phyloP scores from a whole-genome alignment of 2,888 invertebrate genomes.

The Bugulina stolonifera region DNA sequence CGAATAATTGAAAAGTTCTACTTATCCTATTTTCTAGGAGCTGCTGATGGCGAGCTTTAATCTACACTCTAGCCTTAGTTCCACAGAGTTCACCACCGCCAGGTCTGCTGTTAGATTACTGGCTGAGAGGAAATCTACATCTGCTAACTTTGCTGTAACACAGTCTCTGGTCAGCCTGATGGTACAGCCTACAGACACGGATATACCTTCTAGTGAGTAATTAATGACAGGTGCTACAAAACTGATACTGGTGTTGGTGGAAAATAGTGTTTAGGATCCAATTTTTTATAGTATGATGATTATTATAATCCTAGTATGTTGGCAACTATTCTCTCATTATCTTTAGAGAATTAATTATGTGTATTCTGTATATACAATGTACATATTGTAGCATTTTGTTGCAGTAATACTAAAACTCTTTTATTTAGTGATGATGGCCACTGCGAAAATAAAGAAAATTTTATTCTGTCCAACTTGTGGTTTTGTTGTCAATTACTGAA shows the following conservation, averaged over 20 bases:
- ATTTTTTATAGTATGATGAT: neutral
- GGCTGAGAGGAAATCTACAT: conserved; percentile 35
- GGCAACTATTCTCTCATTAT: neutral
- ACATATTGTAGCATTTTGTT: too few species aligned
- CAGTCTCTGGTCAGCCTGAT: conserved; percentile 61
- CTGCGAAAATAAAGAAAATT: too few species aligned
- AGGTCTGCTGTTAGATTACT: too few species aligned
- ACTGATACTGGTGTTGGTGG: too few species aligned
- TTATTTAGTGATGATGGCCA: too few species aligned
- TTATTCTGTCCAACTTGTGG: too few species aligned
- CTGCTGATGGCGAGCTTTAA: conserved; percentile 15
- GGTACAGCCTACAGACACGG: conserved; percentile 34
- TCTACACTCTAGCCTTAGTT: neutral
- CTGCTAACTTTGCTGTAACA: conserved; percentile 58
- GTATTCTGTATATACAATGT: too few species aligned
- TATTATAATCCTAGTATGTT: neutral
- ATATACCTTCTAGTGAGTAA: neutral
- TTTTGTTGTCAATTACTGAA: too few species aligned
- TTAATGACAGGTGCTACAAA: neutral
- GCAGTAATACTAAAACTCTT: too few species aligned
- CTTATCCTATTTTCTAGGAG: too few species aligned
- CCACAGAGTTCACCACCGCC: neutral
- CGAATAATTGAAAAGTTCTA: too few species aligned
- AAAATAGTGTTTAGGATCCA: too few species aligned
- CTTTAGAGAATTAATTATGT: neutral